These are phyloP conservation scores for Thripadectes ignobilis DNA, from an alignment of 2,797 vertebrate species.

Conservation along the genomic window DNA sequence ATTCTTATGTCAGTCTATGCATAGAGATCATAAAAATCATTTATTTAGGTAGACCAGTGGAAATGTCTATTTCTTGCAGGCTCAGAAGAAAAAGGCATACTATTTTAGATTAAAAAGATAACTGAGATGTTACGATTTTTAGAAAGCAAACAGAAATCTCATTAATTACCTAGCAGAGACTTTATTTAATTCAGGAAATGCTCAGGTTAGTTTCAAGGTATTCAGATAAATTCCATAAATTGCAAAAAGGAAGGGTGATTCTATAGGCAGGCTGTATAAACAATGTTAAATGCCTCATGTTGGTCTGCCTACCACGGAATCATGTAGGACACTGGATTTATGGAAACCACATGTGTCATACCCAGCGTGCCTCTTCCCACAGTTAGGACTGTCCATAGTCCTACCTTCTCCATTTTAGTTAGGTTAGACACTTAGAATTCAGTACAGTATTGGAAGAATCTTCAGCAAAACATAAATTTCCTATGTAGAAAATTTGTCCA, in stretches of 20 bases:
- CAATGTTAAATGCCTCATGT: neutral
- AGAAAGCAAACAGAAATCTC: neutral
- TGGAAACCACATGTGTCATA: fast-evolving
- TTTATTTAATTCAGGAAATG: neutral
- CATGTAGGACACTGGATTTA: neutral
- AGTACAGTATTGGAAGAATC: neutral
- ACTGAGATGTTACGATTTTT: neutral
- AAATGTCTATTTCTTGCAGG: slow-evolving; percentile 32
- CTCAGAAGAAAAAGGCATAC: neutral
- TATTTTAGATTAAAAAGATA: neutral
- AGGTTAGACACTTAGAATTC: neutral
- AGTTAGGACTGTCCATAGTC: neutral
- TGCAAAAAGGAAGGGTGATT: neutral
- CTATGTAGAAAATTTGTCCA: neutral
- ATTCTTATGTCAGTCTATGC: neutral
- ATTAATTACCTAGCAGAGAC: neutral
- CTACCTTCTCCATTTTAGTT: neutral
- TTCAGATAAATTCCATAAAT: neutral
- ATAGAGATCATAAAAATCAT: neutral
- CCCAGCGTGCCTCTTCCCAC: fast-evolving
- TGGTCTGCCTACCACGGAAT: neutral
- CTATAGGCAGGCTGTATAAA: neutral
- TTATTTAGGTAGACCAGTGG: slow-evolving; percentile 30
- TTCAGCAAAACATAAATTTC: neutral
- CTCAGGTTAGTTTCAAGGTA: neutral